phyloP scores from a whole-genome alignment of 2,888 invertebrate species.

The Electrophaes corylata region DNA sequence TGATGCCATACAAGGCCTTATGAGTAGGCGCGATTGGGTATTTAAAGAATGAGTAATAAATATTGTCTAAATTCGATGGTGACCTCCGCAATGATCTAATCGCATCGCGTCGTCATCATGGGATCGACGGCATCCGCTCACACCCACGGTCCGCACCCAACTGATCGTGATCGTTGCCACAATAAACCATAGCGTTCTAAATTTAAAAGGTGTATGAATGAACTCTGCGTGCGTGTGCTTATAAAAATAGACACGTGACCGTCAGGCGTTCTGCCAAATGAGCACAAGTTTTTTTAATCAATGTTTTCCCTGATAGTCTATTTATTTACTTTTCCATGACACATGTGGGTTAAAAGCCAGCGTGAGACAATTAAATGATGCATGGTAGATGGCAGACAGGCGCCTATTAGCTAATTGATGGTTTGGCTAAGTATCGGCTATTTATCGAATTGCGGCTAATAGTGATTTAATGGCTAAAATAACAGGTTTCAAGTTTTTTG shows the following conservation, averaged over 20 bases:
- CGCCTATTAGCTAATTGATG: slow-evolving; percentile 34
- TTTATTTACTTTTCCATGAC: slow-evolving; percentile 32
- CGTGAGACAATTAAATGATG: slow-evolving; percentile 33
- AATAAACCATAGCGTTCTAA: slow-evolving; percentile 59
- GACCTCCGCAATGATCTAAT: slow-evolving; percentile 35
- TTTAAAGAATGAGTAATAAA: slow-evolving; percentile 9
- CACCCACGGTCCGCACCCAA: slow-evolving; percentile 50
- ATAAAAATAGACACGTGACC: slow-evolving; percentile 62
- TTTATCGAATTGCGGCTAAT: slow-evolving; percentile 27
- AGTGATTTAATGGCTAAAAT: slow-evolving; percentile 16
- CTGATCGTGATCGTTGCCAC: slow-evolving; percentile 46
- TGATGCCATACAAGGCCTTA: not conserved
- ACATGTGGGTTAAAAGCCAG: slow-evolving; percentile 32
- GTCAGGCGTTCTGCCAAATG: slow-evolving; percentile 53
- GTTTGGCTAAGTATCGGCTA: slow-evolving; percentile 20
- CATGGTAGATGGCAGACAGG: slow-evolving; percentile 28
- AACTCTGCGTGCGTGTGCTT: slow-evolving; percentile 70
- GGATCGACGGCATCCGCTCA: slow-evolving; percentile 46
- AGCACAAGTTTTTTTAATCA: slow-evolving; percentile 37
- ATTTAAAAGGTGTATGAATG: slow-evolving; percentile 72
- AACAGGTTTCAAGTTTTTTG: not conserved
- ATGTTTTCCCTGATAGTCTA: slow-evolving; percentile 31
- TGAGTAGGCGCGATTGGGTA: not conserved
- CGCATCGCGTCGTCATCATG: slow-evolving; percentile 30
- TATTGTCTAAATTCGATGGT: slow-evolving; percentile 24